Percentiles rank a stretch among this genome's conserved stretches.
phyloP scores from a whole-genome alignment of 2,113 vertebrate genomes.

The Micromys minutus region DNA sequence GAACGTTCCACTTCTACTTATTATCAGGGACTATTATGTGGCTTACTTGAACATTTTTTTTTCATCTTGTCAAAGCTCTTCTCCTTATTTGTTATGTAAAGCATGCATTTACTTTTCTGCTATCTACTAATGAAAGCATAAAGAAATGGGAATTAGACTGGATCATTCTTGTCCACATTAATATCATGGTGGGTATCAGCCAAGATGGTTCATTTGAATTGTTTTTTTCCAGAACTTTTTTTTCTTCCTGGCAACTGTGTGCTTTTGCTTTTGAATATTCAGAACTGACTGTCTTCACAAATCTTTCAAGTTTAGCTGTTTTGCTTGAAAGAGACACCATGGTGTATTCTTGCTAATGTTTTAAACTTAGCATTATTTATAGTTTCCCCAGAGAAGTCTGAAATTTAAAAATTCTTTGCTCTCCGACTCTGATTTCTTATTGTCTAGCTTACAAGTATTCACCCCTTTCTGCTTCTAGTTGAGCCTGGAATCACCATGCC shows the following conservation, averaged over 20 bases:
- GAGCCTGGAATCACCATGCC: conserved; percentile 73
- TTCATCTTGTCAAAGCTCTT: conserved; percentile 11
- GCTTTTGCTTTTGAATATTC: conserved; percentile 63
- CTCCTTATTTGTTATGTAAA: neutral
- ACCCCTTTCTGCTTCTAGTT: conserved; percentile 70
- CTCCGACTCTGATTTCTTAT: conserved; percentile 68
- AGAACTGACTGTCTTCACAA: conserved; percentile 12
- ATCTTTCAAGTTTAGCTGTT: conserved; percentile 45
- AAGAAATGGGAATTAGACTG: conserved; percentile 15
- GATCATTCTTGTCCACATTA: neutral
- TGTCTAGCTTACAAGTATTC: conserved; percentile 70
- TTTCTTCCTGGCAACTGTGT: conserved; percentile 5
- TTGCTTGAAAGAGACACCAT: conserved; percentile 46
- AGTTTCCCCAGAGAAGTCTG: conserved; percentile 72
- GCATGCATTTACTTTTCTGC: neutral
- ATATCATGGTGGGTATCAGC: neutral
- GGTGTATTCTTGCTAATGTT: conserved; percentile 64
- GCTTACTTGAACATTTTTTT: neutral
- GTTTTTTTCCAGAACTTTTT: neutral
- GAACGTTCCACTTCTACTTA: neutral
- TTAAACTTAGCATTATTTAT: conserved; percentile 75
- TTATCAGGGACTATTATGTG: neutral
- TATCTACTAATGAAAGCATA: neutral
- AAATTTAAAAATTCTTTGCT: conserved; percentile 74
- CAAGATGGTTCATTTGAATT: conserved; percentile 30